Evolutionary conservation across 2,888 invertebrate genomes (phyloP).

Genomic region (Lapara coniferarum): DNA sequence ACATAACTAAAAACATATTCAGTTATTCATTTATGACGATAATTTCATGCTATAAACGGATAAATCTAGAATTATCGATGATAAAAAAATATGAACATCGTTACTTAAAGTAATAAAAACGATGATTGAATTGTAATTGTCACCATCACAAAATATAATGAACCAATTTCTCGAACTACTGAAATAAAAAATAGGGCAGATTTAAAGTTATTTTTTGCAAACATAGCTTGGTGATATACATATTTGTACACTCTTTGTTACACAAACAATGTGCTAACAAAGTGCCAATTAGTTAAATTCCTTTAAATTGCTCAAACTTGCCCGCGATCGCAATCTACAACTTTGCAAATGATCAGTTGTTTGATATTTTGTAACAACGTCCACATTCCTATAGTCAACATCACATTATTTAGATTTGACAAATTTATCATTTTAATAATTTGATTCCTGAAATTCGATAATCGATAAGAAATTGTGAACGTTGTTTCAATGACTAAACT

Average conservation of each 20-base stretch:
- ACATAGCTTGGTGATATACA: neutral
- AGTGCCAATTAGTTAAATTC: neutral
- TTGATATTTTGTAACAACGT: conserved; percentile 1
- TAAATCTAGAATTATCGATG: neutral
- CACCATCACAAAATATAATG: neutral
- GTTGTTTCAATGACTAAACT: conserved; percentile 7
- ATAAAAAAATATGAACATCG: neutral
- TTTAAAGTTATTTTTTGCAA: neutral
- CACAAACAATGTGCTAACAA: no score
- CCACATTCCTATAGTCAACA: neutral
- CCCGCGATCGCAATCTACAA: neutral
- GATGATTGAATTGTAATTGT: neutral
- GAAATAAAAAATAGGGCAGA: neutral
- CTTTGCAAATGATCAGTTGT: conserved; percentile 19
- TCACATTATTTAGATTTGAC: neutral
- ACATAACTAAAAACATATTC: no score
- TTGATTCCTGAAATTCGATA: neutral
- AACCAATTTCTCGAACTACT: neutral
- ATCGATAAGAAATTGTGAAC: neutral
- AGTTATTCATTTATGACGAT: neutral
- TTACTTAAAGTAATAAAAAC: neutral
- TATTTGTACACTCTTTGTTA: no score
- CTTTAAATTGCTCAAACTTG: neutral
- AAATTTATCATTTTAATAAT: neutral
- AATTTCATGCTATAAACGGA: neutral